These are phyloP conservation scores for Labeo rohita DNA, from an alignment of 2,113 vertebrate species.

Conservation along the genomic window DNA sequence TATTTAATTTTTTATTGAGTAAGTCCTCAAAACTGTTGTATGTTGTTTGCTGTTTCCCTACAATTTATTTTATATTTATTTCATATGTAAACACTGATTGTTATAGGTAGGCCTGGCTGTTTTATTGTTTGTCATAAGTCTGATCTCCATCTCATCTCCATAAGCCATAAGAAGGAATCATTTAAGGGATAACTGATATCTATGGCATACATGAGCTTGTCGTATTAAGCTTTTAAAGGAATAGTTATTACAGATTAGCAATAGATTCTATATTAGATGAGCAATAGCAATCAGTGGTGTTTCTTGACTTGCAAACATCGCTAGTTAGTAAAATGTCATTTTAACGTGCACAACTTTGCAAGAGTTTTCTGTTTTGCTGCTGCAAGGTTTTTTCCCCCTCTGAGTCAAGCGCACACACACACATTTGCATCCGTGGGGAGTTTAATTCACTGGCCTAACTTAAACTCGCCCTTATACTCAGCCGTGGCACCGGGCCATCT, in stretches of 20 bases:
- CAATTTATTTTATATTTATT: background rate
- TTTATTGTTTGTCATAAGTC: too few relatives aligned
- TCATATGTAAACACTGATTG: too few relatives aligned
- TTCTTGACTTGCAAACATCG: background rate
- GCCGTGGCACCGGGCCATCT: constrained; percentile 50
- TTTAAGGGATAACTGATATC: too few relatives aligned
- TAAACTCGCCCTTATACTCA: constrained; percentile 35
- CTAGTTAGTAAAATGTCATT: background rate
- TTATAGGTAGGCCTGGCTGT: too few relatives aligned
- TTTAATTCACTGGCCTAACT: constrained; percentile 59
- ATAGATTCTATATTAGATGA: background rate
- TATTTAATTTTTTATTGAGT: too few relatives aligned
- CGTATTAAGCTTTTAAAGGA: too few relatives aligned
- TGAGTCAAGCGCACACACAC: background rate
- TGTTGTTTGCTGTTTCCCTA: background rate
- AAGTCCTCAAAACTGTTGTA: background rate
- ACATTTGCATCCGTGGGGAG: background rate
- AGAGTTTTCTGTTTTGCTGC: background rate
- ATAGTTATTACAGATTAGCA: too few relatives aligned
- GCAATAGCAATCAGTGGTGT: background rate
- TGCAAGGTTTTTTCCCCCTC: background rate
- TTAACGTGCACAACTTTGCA: background rate
- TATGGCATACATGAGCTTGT: too few relatives aligned
- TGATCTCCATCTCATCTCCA: too few relatives aligned
- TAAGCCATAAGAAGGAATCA: too few relatives aligned